Evolutionary conservation across 1,140 invertebrate genomes (phyloP).

Genomic region (Rhysida immarginata): DNA sequence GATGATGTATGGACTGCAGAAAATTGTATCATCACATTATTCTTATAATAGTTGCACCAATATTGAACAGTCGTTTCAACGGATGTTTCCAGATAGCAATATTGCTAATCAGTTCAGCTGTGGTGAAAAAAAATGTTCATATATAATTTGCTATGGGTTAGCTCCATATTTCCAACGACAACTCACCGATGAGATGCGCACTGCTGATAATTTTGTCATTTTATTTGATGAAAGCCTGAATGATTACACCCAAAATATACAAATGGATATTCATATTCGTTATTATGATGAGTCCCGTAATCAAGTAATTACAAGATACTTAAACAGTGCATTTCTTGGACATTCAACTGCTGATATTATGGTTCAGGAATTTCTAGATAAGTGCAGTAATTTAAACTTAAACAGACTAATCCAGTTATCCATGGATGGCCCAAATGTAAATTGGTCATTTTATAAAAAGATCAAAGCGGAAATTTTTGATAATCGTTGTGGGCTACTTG

Average conservation of each 20-base stretch:
- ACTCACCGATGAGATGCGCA: not conserved
- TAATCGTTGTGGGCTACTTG: too few species aligned
- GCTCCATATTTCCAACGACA: constrained; percentile 5
- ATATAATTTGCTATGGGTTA: constrained; percentile 1
- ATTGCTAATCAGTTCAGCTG: constrained; percentile 6
- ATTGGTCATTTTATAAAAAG: too few species aligned
- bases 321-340: not conserved
- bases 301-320: not conserved
- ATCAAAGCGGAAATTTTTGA: too few species aligned
- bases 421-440: constrained; percentile 11
- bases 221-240: constrained; percentile 6
- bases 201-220: not conserved
- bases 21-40: not conserved
- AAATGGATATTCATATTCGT: constrained; percentile 7
- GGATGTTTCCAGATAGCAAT: constrained; percentile 9
- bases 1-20: too few species aligned
- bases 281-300: not conserved
- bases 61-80: not conserved
- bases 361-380: not conserved
- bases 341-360: constrained; percentile 2
- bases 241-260: not conserved
- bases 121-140: constrained; percentile 4
- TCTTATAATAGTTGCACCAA: not conserved
- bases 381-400: too few species aligned
- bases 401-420: constrained; percentile 1